phyloP scores from a whole-genome alignment of 53 echinoderm and acorn worm genomes.

The Luidia sarsii region DNA sequence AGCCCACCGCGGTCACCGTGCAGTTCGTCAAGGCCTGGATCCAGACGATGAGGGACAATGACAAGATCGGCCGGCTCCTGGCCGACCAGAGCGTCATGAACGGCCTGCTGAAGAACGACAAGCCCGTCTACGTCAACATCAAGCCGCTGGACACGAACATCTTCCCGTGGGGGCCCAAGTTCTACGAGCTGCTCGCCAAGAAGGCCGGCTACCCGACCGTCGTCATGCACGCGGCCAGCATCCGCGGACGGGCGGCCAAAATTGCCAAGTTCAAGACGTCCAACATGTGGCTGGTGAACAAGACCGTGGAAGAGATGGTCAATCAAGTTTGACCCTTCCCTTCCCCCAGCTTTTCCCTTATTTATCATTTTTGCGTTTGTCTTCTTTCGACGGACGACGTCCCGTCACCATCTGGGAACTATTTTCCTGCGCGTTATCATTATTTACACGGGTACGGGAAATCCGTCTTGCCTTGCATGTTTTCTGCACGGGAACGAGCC shows the following conservation, averaged over 20 bases:
- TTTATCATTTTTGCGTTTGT: too few relatives aligned
- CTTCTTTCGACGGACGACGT: too few relatives aligned
- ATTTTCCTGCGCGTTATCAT: too few relatives aligned
- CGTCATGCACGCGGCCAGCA: constrained; percentile 10
- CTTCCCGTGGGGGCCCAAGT: constrained; percentile 26
- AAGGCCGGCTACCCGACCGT: background rate
- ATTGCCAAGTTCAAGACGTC: constrained; percentile 8
- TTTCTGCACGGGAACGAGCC: too few relatives aligned
- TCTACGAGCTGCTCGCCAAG: background rate
- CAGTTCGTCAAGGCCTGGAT: constrained; percentile 23
- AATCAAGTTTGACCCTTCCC: background rate
- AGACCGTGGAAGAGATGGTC: background rate
- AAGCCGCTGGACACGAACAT: constrained; percentile 10
- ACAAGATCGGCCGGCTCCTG: background rate
- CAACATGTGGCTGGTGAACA: constrained; percentile 6
- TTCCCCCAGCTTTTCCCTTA: too few relatives aligned
- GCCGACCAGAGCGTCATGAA: constrained; percentile 43
- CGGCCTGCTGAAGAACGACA: background rate
- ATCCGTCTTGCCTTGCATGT: too few relatives aligned
- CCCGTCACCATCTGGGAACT: too few relatives aligned
- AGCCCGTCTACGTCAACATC: constrained; percentile 2
- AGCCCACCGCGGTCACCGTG: background rate
- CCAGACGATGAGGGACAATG: constrained; percentile 1
- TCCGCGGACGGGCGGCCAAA: constrained; percentile 4
- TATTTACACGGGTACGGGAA: too few relatives aligned